Evolutionary conservation across 2,113 vertebrate genomes (phyloP).

Genomic region (Callopanchax toddi): DNA sequence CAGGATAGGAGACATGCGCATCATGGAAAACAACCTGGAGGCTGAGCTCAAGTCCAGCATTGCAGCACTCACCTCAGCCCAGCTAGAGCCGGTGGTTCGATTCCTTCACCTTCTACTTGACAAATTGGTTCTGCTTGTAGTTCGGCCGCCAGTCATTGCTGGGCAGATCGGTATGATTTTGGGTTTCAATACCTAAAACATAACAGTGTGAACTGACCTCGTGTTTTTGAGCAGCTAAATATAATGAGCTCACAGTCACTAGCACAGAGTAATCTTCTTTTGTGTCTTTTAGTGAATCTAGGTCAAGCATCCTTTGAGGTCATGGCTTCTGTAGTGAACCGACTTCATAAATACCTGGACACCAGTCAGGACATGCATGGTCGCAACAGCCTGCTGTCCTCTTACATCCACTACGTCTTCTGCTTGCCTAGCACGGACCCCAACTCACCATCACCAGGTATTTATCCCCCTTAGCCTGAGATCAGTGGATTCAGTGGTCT

Average conservation of each 20-base stretch:
- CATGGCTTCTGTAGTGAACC: conserved; percentile 96
- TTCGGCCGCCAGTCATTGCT: conserved; percentile 95
- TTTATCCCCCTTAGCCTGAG: too few species aligned
- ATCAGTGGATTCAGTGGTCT: too few species aligned
- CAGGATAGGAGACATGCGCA: conserved; percentile 95
- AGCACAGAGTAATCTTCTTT: not conserved
- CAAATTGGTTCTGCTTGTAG: conserved; percentile 95
- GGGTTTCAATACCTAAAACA: not conserved
- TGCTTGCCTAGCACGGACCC: conserved; percentile 92
- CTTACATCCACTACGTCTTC: conserved; percentile 97
- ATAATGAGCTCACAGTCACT: too few species aligned
- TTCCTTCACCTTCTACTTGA: conserved; percentile 98
- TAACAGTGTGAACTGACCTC: too few species aligned
- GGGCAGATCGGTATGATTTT: conserved; percentile 92
- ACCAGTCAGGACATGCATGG: conserved; percentile 97
- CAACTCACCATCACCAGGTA: conserved; percentile 94
- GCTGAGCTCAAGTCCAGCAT: conserved; percentile 96
- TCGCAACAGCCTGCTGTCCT: conserved; percentile 94
- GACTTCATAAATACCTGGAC: conserved; percentile 96
- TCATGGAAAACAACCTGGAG: conserved; percentile 99
- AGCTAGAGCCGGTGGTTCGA: conserved; percentile 95
- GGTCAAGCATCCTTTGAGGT: conserved; percentile 97
- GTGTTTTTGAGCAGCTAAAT: too few species aligned
- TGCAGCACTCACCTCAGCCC: conserved; percentile 90
- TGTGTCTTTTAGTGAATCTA: conserved; percentile 87